A percentile compares a stretch with the other conserved stretches of the same genome.
phyloP scores from a whole-genome alignment of 2,888 invertebrate genomes.

The Torymus texanus region DNA sequence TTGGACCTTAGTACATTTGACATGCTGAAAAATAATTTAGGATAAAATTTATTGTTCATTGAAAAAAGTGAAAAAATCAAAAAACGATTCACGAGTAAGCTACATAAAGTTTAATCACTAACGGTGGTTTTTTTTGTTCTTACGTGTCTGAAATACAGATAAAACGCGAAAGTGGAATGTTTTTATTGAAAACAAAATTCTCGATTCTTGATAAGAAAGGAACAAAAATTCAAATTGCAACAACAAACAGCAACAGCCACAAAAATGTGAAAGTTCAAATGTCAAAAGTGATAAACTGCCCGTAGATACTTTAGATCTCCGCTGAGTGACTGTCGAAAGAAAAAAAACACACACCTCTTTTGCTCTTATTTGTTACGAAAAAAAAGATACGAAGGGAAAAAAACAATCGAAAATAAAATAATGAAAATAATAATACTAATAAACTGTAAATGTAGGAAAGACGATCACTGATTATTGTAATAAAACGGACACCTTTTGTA shows the following conservation, averaged over 20 bases:
- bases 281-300: conserved; percentile 41
- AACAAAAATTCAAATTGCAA: background rate
- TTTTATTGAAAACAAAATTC: background rate
- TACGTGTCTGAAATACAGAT: too few relatives aligned
- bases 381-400: background rate
- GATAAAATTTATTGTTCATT: too few relatives aligned
- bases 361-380: conserved; percentile 11
- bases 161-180: background rate
- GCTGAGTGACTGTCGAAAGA: conserved; percentile 3
- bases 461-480: conserved; percentile 2
- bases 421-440: background rate
- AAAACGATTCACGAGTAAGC: too few relatives aligned
- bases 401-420: background rate
- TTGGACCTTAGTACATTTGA: too few relatives aligned
- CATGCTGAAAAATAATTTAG: too few relatives aligned
- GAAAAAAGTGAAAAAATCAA: too few relatives aligned
- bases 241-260: background rate
- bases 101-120: too few relatives aligned
- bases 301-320: conserved; percentile 24
- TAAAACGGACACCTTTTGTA: conserved; percentile 29
- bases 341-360: background rate
- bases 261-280: conserved; percentile 35
- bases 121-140: too few relatives aligned
- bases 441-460: background rate
- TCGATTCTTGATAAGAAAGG: background rate